Evolutionary conservation across 2,888 invertebrate species (phyloP).

Genomic region (Caradrina clavipalpis): DNA sequence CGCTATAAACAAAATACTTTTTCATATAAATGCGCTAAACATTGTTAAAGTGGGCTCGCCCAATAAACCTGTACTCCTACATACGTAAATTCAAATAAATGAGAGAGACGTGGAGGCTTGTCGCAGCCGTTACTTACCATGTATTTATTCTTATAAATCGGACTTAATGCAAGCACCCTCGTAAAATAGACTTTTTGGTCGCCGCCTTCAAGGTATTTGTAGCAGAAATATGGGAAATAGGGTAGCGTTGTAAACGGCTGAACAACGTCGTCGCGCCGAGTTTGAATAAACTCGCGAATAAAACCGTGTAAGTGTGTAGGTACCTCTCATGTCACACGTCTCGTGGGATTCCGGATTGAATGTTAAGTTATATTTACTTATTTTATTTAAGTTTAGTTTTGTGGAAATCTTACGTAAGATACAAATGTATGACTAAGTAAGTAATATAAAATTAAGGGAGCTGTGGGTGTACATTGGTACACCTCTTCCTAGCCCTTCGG

Average conservation of each 20-base stretch:
- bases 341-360: conserved; percentile 24
- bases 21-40: conserved; percentile 48
- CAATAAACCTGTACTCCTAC: conserved; percentile 63
- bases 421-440: no score
- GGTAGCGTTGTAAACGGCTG: conserved; percentile 55
- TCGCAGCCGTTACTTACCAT: conserved; percentile 70
- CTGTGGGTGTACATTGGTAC: no score
- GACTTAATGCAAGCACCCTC: conserved; percentile 75
- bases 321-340: conserved; percentile 18
- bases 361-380: not conserved
- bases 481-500: no score
- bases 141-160: conserved; percentile 82
- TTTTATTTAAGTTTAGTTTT: no score
- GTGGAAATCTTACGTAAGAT: no score
- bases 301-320: conserved; percentile 24
- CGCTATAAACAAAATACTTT: conserved; percentile 57
- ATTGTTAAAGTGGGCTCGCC: conserved; percentile 33
- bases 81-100: conserved; percentile 71
- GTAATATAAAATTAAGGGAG: no score
- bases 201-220: conserved; percentile 66
- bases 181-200: conserved; percentile 76
- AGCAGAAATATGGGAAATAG: conserved; percentile 66
- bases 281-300: conserved; percentile 50
- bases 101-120: conserved; percentile 64
- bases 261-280: conserved; percentile 19